Conservation (phyloP, 2,113 vertebrate genomes). For the Zingel zingel region DNA sequence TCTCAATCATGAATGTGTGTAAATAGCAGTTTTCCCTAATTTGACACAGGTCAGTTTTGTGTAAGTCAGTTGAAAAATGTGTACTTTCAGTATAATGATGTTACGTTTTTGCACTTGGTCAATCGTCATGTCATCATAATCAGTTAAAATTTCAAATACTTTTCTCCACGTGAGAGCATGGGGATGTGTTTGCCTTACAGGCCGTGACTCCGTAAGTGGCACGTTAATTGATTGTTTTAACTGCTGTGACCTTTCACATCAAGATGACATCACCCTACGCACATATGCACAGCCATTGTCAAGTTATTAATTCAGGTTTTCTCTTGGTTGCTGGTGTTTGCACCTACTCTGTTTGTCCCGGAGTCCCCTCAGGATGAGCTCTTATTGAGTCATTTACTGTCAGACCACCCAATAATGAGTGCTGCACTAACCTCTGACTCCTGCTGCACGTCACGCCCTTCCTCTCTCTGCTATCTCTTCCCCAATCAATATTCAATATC, state of each 20-base stretch:
- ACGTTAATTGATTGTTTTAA: constrained; percentile 41
- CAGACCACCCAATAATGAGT: constrained; percentile 53
- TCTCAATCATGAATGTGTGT: not conserved
- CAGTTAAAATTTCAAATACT: constrained; percentile 3
- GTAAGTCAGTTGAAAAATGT: not conserved
- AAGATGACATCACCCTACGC: constrained; percentile 40
- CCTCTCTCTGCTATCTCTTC: constrained; percentile 21
- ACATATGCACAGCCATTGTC: constrained; percentile 2
- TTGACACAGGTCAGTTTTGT: not conserved
- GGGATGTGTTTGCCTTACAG: constrained; percentile 28
- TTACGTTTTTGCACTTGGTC: constrained; percentile 7
- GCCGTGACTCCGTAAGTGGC: constrained; percentile 22
- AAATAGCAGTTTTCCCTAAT: not conserved
- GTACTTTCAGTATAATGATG: not conserved
- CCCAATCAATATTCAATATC: constrained; percentile 16
- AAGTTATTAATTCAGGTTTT: constrained; percentile 40
- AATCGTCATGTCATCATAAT: constrained; percentile 7
- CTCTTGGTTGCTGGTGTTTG: constrained; percentile 42
- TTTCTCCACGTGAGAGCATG: constrained; percentile 4
- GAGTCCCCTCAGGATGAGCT: constrained; percentile 41
- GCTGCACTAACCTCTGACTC: constrained; percentile 29
- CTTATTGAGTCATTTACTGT: constrained; percentile 58
- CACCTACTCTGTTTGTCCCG: constrained; percentile 29
- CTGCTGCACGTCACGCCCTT: constrained; percentile 28
- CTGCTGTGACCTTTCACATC: constrained; percentile 36